A percentile compares a stretch with the other conserved stretches of the same genome.
phyloP scores from a whole-genome alignment of 2,113 vertebrate genomes.

The Daphoenositta chrysoptera region DNA sequence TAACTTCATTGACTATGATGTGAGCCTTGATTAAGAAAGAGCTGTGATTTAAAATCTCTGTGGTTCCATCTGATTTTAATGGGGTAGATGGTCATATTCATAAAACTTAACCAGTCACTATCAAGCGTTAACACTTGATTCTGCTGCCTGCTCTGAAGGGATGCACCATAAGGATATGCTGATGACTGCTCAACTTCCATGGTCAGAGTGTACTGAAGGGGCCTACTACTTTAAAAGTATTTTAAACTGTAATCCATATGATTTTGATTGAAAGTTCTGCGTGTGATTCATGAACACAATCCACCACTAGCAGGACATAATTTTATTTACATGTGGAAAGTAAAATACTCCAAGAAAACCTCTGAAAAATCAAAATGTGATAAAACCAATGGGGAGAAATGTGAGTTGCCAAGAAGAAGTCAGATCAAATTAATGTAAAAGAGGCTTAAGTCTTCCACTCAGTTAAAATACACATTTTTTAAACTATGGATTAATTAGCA shows the following conservation, averaged over 20 bases:
- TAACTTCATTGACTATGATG: neutral
- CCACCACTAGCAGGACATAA: neutral
- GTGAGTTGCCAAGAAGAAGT: neutral
- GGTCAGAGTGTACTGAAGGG: neutral
- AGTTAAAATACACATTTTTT: conserved; percentile 4
- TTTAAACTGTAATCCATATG: neutral
- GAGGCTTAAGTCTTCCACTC: neutral
- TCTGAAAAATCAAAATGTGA: neutral
- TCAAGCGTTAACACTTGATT: neutral
- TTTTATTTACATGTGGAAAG: neutral
- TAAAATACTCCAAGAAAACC: neutral
- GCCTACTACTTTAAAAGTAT: neutral
- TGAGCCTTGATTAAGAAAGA: neutral
- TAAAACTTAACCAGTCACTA: neutral
- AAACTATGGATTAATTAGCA: neutral
- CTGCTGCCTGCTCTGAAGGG: neutral
- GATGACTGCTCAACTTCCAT: neutral
- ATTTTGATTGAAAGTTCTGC: neutral
- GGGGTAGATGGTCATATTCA: neutral
- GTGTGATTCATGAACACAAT: neutral
- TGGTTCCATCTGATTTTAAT: neutral
- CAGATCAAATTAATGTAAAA: neutral
- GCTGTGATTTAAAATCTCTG: neutral
- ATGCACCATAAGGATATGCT: fast-evolving
- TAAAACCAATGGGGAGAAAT: neutral